Evolutionary conservation across 1,140 invertebrate genomes (phyloP).

Genomic region (Drosophila baimaii): DNA sequence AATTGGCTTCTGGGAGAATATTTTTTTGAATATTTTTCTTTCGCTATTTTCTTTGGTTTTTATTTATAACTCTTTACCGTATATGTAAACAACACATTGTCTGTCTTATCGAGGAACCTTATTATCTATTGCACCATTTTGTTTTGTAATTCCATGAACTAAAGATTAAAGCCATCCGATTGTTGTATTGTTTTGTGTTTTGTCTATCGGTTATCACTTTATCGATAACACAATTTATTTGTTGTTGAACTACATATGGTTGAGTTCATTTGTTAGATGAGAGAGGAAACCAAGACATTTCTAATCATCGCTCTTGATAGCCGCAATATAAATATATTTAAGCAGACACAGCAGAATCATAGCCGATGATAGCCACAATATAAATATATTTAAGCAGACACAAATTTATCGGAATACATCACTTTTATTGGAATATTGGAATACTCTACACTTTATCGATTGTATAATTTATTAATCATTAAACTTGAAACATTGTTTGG

Average conservation of each 20-base stretch:
- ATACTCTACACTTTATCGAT: constrained; percentile 23
- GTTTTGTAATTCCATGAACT: constrained; percentile 14
- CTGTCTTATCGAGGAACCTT: constrained; percentile 3
- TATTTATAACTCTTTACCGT: constrained; percentile 7
- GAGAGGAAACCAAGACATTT: too few relatives aligned
- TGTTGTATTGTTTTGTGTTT: neutral
- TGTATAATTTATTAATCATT: constrained; percentile 13
- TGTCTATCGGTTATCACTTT: constrained; percentile 3
- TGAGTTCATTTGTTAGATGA: neutral
- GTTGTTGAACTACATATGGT: neutral
- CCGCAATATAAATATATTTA: neutral
- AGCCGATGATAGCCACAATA: neutral
- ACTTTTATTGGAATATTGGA: constrained; percentile 9
- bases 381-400: neutral
- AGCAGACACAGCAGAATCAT: neutral
- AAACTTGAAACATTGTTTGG: constrained; percentile 2
- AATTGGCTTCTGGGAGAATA: neutral
- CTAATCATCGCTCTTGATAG: neutral
- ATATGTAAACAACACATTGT: constrained; percentile 9
- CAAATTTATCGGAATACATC: too few relatives aligned
- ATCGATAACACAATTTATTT: constrained; percentile 17
- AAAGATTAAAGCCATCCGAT: neutral
- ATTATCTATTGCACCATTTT: constrained; percentile 13
- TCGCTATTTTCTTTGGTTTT: neutral
- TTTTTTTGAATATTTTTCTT: neutral